A percentile compares a stretch with the other conserved stretches of the same genome.
Conservation (phyloP, 2,888 invertebrate species). For the Caenorhabditis drosophilae region DNA sequence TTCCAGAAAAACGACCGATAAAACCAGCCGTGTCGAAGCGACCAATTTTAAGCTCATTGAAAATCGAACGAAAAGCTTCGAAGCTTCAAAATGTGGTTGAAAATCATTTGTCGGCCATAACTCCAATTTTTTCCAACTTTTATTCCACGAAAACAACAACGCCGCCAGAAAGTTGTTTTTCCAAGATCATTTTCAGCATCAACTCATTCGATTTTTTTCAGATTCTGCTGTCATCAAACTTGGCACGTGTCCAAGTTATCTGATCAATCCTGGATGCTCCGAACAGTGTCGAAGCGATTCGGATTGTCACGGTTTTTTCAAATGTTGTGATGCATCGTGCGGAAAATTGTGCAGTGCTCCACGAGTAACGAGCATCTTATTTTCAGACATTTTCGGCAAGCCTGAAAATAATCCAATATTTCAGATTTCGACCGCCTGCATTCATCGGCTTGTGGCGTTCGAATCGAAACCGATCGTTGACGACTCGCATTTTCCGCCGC, state of each 20-base stretch:
- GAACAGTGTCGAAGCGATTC: constrained; percentile 51
- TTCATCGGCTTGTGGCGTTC: constrained; percentile 53
- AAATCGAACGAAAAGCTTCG: constrained; percentile 30
- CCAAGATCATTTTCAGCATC: too few species aligned
- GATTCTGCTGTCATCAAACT: constrained; percentile 20
- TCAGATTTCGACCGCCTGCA: constrained; percentile 52
- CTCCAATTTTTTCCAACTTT: too few species aligned
- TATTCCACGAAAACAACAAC: too few species aligned
- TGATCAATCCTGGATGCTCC: constrained; percentile 41
- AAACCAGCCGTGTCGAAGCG: constrained; percentile 20
- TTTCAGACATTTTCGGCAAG: background rate
- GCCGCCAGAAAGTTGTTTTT: too few species aligned
- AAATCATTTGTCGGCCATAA: too few species aligned
- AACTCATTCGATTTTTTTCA: constrained; percentile 7
- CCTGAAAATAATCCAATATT: background rate
- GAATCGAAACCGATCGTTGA: constrained; percentile 26
- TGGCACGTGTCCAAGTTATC: constrained; percentile 37
- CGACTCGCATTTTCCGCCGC: constrained; percentile 24
- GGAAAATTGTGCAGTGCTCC: constrained; percentile 39
- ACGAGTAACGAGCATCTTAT: too few species aligned
- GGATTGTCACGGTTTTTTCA: constrained; percentile 58
- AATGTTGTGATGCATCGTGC: constrained; percentile 66
- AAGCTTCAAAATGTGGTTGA: constrained; percentile 18
- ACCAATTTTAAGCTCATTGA: constrained; percentile 24
- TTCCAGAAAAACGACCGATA: constrained; percentile 9